Percentiles rank a stretch among this genome's conserved stretches.
These are phyloP conservation scores for Papilio demoleus DNA, from an alignment of 2,888 invertebrate genomes.

Conservation along the genomic window DNA sequence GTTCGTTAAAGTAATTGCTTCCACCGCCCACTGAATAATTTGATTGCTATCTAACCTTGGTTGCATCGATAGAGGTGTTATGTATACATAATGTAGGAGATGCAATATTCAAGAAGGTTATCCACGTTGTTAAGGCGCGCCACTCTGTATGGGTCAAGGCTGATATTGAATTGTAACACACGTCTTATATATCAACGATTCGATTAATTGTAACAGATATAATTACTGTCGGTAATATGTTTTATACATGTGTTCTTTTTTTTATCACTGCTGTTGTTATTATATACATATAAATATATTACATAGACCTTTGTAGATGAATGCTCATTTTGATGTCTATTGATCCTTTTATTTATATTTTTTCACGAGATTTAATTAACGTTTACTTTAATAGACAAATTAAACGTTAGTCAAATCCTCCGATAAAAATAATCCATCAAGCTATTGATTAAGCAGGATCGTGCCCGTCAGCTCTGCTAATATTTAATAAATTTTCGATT, in stretches of 20 bases:
- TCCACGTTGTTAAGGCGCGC: slow-evolving; percentile 20
- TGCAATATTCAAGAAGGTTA: slow-evolving; percentile 38
- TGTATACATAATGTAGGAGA: slow-evolving; percentile 33
- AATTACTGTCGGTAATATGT: background rate
- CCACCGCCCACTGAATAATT: slow-evolving; percentile 17
- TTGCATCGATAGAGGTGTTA: slow-evolving; percentile 31
- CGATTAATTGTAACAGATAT: background rate
- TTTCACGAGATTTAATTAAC: too few relatives aligned
- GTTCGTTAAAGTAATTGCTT: slow-evolving; percentile 20
- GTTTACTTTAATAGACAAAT: too few relatives aligned
- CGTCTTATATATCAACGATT: background rate
- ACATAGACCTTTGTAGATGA: too few relatives aligned
- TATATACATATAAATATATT: too few relatives aligned
- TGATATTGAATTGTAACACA: slow-evolving; percentile 14
- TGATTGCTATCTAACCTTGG: slow-evolving; percentile 27
- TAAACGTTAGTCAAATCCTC: too few relatives aligned
- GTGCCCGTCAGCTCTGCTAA: background rate
- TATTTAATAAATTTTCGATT: background rate
- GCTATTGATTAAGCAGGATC: background rate
- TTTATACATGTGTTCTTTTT: too few relatives aligned
- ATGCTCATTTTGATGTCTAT: too few relatives aligned
- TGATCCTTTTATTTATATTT: too few relatives aligned
- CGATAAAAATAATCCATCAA: background rate
- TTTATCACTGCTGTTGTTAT: too few relatives aligned
- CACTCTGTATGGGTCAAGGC: slow-evolving; percentile 26